These are phyloP conservation scores for Eubucco bourcierii DNA, from an alignment of 2,113 vertebrate genomes.

Conservation along the genomic window DNA sequence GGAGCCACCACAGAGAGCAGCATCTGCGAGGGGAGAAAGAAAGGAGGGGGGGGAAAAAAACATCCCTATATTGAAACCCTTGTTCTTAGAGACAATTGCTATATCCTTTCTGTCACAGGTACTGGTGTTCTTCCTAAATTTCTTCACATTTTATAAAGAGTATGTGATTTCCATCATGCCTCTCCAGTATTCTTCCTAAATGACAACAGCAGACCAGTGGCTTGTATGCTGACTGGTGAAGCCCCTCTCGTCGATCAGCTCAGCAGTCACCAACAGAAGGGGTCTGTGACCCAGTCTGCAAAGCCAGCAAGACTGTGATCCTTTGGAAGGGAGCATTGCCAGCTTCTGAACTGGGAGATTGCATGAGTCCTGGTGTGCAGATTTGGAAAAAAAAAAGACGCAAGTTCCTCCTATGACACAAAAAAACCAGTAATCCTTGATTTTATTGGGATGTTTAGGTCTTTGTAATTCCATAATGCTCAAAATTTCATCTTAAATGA, in stretches of 20 bases:
- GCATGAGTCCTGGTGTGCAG: fast-evolving
- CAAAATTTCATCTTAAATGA: not conserved
- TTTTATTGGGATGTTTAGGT: not conserved
- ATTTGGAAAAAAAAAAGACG: not conserved
- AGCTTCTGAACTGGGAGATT: not conserved
- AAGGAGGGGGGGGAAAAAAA: no score
- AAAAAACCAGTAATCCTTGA: not conserved
- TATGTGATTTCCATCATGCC: not conserved
- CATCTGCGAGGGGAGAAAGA: not conserved
- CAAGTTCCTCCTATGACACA: fast-evolving
- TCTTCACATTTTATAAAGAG: not conserved
- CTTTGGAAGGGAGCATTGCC: no score
- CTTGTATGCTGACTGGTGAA: fast-evolving
- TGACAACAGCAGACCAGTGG: fast-evolving
- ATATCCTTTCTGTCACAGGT: fast-evolving
- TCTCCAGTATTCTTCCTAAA: not conserved
- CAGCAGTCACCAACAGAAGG: not conserved
- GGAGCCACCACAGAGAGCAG: not conserved
- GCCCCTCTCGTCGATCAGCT: not conserved
- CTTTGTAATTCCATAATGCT: not conserved
- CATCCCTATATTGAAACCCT: no score
- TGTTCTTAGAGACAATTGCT: not conserved
- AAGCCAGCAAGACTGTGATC: fast-evolving
- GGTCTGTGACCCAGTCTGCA: fast-evolving
- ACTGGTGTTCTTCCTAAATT: fast-evolving